Base-by-base conservation (phyloP, 2,797 vertebrate genomes). In the Iguana delicatissima region DNA sequence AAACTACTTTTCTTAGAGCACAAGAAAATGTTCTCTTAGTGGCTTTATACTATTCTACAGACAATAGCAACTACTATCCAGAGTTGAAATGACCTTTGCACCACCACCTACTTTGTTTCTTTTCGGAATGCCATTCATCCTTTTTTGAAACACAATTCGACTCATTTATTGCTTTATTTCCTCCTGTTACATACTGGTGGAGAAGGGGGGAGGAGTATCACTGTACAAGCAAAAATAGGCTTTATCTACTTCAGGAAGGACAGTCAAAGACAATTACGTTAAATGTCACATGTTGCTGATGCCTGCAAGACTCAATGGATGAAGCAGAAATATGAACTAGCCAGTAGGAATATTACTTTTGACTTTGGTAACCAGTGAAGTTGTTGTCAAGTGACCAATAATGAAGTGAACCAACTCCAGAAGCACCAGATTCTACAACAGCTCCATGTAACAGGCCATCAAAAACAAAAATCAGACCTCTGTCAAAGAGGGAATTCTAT, bases 71-170 rank as follows among this genome's bases (percentile, higher is more conserved):
- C 96, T 96, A 96, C 96, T 96, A 95, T 96, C 95, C 96, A 94
- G 92, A 85, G 85, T 97, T 97, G 97, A 95, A 97, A 96, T 77
- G 96, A 96, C 96, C 97, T 97, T 90, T 96, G 94, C 94, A 95
- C 95, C 95, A 85, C 94, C 93, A 96, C 96, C 96, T 96, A 97
- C 97, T 96, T 96, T 85, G 94, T 97, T 97, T 97, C 95, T 94
- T 90, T 92, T 79, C 93, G 95, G 96, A 98, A 97, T 97, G 96
- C 88, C 93, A 97, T 97, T 97, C 95, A 96, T 95, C 91, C 94
- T 94, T 96, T 46, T 79, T 95, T 96, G 91, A 94, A 96, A 91
- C 89, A 94, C 89, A 91, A 72, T 85, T 92, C 74, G 92, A 93
- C 86, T 92, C 93, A 96, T 86, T 76, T 91, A 95, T 92, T 95